phyloP scores from a whole-genome alignment of 2,888 invertebrate species.

The Volucella bombylans region DNA sequence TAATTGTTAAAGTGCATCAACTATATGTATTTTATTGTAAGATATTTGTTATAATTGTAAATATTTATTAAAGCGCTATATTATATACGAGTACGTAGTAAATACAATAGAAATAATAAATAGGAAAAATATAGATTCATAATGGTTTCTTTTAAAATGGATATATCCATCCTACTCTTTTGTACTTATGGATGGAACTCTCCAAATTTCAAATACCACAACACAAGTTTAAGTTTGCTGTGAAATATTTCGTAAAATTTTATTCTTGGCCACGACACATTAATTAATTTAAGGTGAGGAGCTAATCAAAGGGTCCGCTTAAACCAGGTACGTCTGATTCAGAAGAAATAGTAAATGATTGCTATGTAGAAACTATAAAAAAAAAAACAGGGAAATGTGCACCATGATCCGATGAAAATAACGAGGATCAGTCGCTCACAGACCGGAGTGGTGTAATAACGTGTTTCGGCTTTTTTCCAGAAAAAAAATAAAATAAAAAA shows the following conservation, averaged over 20 bases:
- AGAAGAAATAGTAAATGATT: not conserved
- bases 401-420: slow-evolving; percentile 75
- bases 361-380: slow-evolving; percentile 14
- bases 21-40: slow-evolving; percentile 58
- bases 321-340: slow-evolving; percentile 12
- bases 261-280: not conserved
- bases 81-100: not conserved
- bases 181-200: slow-evolving; percentile 65
- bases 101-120: not conserved
- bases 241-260: not conserved
- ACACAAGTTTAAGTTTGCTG: not conserved
- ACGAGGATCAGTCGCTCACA: too few relatives aligned
- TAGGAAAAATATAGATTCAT: not conserved
- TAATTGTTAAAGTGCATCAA: slow-evolving; percentile 22
- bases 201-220: slow-evolving; percentile 31
- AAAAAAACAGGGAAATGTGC: slow-evolving; percentile 76
- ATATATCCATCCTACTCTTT: slow-evolving; percentile 54
- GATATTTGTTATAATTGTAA: slow-evolving; percentile 42
- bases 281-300: slow-evolving; percentile 45
- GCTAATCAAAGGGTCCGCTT: slow-evolving; percentile 25
- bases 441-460: too few relatives aligned
- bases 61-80: slow-evolving; percentile 16
- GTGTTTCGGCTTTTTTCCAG: too few relatives aligned
- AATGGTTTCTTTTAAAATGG: slow-evolving; percentile 25
- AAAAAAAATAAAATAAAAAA: too few relatives aligned